Conservation (phyloP, 2,113 vertebrate genomes). For the Columba janthina region DNA sequence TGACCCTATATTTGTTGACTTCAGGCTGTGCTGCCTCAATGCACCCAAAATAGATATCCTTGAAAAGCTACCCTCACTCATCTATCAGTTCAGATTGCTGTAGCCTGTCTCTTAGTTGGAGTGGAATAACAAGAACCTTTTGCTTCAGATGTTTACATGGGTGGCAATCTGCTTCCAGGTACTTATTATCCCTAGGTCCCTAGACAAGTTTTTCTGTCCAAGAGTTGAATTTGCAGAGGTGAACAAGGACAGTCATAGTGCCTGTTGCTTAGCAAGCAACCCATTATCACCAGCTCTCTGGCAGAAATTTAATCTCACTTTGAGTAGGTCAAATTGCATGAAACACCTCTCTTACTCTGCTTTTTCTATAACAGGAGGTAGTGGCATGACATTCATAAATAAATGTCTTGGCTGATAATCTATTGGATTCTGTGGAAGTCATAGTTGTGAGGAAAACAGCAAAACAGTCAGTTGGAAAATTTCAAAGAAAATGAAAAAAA, state of each 20-base stretch:
- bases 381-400: background rate
- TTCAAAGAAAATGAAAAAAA: background rate
- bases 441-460: background rate
- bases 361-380: background rate
- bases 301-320: background rate
- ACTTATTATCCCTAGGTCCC: background rate
- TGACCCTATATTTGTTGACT: background rate
- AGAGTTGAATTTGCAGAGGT: background rate
- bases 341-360: background rate
- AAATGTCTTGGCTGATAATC: background rate
- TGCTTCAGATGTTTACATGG: background rate
- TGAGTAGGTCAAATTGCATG: background rate
- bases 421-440: background rate
- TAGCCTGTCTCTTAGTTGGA: background rate
- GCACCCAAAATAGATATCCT: background rate
- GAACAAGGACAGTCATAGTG: background rate
- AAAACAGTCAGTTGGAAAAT: background rate
- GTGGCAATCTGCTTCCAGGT: background rate
- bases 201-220: background rate
- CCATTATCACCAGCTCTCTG: background rate
- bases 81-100: constrained; percentile 28
- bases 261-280: background rate
- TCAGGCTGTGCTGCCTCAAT: background rate
- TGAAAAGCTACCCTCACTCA: background rate
- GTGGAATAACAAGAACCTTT: background rate